Evolutionary conservation across 2,888 invertebrate species (phyloP).

Genomic region (Buathra laborator): DNA sequence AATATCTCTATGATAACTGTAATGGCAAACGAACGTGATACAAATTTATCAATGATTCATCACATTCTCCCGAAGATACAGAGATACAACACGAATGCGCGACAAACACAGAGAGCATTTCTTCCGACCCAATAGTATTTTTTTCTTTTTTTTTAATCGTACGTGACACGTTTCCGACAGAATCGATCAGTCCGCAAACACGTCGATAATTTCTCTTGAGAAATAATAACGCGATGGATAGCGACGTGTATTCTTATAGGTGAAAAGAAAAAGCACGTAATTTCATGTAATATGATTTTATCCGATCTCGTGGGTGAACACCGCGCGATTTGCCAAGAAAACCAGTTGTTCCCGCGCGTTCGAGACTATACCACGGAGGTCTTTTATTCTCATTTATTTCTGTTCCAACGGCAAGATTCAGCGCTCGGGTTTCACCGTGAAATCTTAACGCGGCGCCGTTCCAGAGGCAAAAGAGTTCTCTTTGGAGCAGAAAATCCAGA

Average conservation of each 20-base stretch:
- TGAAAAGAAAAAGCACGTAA: conserved; percentile 56
- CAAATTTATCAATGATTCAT: neutral
- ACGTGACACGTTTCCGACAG: conserved; percentile 13
- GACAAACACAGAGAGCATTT: neutral
- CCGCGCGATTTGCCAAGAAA: conserved; percentile 41
- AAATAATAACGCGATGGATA: conserved; percentile 41
- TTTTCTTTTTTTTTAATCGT: neutral
- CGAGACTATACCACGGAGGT: conserved; percentile 3
- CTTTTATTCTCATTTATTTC: conserved; percentile 44
- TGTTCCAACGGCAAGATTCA: neutral
- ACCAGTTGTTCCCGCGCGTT: conserved; percentile 47
- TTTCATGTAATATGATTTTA: conserved; percentile 60
- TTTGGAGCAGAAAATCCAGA: conserved; percentile 14
- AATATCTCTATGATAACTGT: too few species aligned
- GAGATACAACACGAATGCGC: neutral
- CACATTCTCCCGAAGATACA: neutral
- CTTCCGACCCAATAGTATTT: conserved; percentile 13
- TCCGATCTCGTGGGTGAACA: conserved; percentile 48
- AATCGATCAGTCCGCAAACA: conserved; percentile 1
- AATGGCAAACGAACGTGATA: neutral
- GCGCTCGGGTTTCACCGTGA: conserved; percentile 32
- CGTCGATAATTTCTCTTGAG: conserved; percentile 57
- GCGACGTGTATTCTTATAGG: conserved; percentile 50
- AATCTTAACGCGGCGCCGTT: conserved; percentile 13
- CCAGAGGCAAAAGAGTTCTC: neutral